Percentiles rank a stretch among this genome's conserved stretches.
These are phyloP conservation scores for Chaenodraco wilsoni DNA, from an alignment of 2,797 vertebrate genomes.

Conservation along the genomic window DNA sequence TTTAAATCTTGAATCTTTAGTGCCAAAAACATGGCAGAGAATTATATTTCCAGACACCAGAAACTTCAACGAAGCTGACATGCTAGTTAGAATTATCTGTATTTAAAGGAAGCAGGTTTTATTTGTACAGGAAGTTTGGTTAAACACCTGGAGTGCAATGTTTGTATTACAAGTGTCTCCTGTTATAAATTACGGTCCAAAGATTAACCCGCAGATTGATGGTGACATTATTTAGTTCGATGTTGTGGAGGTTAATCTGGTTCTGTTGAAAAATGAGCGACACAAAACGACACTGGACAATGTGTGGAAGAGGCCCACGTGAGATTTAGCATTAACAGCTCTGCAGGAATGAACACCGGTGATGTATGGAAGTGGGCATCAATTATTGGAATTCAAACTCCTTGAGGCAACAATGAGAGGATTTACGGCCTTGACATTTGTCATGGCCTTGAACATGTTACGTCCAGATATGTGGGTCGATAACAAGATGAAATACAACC, in stretches of 20 bases:
- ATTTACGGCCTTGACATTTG: constrained; percentile 70
- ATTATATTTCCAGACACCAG: constrained; percentile 7
- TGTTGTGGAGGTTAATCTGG: constrained; percentile 45
- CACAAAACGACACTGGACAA: constrained; percentile 37
- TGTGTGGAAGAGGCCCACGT: constrained; percentile 30
- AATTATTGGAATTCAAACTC: constrained; percentile 73
- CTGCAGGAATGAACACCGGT: constrained; percentile 28
- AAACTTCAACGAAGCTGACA: constrained; percentile 23
- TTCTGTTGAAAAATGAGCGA: constrained; percentile 32
- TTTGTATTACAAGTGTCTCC: constrained; percentile 77
- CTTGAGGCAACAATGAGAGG: constrained; percentile 68
- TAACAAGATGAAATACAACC: constrained; percentile 68
- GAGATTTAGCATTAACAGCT: constrained; percentile 23
- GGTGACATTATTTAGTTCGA: constrained; percentile 47
- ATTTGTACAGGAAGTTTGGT: constrained; percentile 59
- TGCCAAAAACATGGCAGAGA: constrained; percentile 15
- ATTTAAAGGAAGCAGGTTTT: constrained; percentile 74
- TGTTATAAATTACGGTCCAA: constrained; percentile 71
- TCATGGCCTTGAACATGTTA: constrained; percentile 67
- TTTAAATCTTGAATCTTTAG: neutral
- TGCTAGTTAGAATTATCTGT: constrained; percentile 54
- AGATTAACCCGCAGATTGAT: constrained; percentile 53
- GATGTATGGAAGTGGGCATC: constrained; percentile 62
- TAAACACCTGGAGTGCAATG: constrained; percentile 48
- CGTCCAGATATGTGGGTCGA: constrained; percentile 60